Conservation (phyloP, 2,797 vertebrate genomes). For the Melanotaenia nigrans region DNA sequence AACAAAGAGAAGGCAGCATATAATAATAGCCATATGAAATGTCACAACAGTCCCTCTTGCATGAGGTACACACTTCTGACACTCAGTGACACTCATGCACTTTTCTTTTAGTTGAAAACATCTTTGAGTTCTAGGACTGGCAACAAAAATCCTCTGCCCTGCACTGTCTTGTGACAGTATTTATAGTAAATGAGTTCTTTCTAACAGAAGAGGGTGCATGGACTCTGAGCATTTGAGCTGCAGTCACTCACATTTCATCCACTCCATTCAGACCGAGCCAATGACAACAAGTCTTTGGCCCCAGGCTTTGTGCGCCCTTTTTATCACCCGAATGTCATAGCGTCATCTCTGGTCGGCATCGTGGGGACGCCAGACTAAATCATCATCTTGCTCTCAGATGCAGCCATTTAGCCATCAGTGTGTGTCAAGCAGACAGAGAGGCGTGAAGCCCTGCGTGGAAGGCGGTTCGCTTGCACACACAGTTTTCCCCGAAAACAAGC, state of each 20-base stretch:
- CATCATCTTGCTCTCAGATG: conserved; percentile 66
- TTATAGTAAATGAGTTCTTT: conserved; percentile 69
- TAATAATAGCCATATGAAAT: conserved; percentile 77
- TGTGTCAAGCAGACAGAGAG: conserved; percentile 56
- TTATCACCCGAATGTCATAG: conserved; percentile 72
- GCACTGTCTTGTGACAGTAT: conserved; percentile 58
- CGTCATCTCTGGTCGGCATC: conserved; percentile 61
- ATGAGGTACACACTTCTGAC: conserved; percentile 67
- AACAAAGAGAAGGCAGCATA: conserved; percentile 63
- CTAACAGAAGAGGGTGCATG: conserved; percentile 43
- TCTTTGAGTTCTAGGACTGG: conserved; percentile 54
- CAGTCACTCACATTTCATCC: conserved; percentile 72
- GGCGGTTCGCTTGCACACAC: conserved; percentile 28
- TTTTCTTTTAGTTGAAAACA: conserved; percentile 57
- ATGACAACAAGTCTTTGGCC: conserved; percentile 68
- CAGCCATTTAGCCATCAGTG: conserved; percentile 71
- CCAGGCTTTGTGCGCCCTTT: conserved; percentile 70
- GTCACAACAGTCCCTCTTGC: conserved; percentile 69
- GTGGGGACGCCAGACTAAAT: conserved; percentile 68
- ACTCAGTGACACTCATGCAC: conserved; percentile 56
- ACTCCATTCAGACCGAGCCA: conserved; percentile 39
- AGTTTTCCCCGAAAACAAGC: conserved; percentile 17
- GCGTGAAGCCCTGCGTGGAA: conserved; percentile 48
- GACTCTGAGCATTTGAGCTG: conserved; percentile 61
- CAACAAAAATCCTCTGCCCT: conserved; percentile 40